These are phyloP conservation scores for Plagodis pulveraria DNA, from an alignment of 2,888 invertebrate species.

Conservation along the genomic window DNA sequence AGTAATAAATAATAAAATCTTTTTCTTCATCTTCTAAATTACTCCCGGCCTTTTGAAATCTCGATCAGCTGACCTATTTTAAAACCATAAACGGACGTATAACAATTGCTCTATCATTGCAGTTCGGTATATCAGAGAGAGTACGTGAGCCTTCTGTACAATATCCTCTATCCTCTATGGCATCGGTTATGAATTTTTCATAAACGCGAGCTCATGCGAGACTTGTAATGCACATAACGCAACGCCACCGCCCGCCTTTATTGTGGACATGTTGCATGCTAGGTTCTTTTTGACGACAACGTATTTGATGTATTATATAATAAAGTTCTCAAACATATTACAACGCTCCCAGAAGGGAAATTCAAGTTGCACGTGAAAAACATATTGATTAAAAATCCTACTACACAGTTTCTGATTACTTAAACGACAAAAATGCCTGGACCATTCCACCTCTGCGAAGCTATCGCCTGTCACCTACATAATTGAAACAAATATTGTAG, in stretches of 20 bases:
- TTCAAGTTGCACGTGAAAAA: no score
- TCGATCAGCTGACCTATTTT: conserved; percentile 12
- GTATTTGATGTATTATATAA: conserved; percentile 10
- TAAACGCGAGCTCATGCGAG: conserved; percentile 60
- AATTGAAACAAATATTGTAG: no score
- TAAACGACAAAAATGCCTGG: no score
- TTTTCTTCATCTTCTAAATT: no score
- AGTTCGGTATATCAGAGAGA: conserved; percentile 23
- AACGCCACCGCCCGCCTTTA: conserved; percentile 42
- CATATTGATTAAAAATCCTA: no score
- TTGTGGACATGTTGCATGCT: conserved; percentile 53
- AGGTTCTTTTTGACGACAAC: conserved; percentile 25
- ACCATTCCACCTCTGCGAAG: no score
- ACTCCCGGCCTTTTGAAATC: neutral
- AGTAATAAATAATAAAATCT: no score
- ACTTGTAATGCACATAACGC: conserved; percentile 54
- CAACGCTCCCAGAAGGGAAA: no score
- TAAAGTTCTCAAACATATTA: no score
- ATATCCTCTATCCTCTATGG: conserved; percentile 59
- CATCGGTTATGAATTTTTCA: conserved; percentile 75
- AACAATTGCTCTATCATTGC: conserved; percentile 25
- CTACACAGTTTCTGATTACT: no score
- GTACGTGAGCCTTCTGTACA: conserved; percentile 28
- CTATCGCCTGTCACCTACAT: no score
- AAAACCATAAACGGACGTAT: conserved; percentile 10